These are phyloP conservation scores for Rallus crepitans DNA, from an alignment of 2,797 vertebrate species.

Conservation along the genomic window DNA sequence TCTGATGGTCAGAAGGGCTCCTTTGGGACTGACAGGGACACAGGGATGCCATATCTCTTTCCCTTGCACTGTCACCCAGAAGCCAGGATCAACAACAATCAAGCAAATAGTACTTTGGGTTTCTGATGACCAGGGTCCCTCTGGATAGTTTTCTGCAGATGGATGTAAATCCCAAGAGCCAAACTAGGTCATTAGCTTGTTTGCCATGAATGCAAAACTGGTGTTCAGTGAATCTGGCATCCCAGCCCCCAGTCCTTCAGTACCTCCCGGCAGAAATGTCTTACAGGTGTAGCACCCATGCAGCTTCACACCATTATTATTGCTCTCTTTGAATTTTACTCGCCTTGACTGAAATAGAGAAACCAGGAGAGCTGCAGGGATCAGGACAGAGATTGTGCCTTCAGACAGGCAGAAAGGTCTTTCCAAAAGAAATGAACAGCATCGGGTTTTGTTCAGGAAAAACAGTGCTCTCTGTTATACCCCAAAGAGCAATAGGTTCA, in stretches of 20 bases:
- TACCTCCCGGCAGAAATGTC: neutral
- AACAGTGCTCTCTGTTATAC: neutral
- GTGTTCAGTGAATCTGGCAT: neutral
- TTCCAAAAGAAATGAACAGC: neutral
- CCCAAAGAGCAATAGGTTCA: constrained; percentile 7
- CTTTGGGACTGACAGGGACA: accelerated
- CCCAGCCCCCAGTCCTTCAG: neutral
- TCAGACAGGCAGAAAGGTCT: neutral
- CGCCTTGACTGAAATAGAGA: neutral
- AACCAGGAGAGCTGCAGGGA: neutral
- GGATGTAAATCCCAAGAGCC: neutral
- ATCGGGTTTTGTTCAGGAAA: neutral
- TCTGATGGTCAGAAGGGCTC: neutral
- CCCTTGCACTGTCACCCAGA: neutral
- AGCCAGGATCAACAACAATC: neutral
- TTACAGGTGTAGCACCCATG: neutral
- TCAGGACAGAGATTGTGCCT: neutral
- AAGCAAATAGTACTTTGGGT: accelerated
- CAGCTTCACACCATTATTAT: neutral
- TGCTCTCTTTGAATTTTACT: neutral
- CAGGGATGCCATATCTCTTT: neutral
- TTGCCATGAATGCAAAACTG: neutral
- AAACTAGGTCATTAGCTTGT: neutral
- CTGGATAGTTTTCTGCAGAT: neutral
- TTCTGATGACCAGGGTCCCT: neutral